phyloP scores from a whole-genome alignment of 2,113 vertebrate genomes.

The Vidua chalybeata region DNA sequence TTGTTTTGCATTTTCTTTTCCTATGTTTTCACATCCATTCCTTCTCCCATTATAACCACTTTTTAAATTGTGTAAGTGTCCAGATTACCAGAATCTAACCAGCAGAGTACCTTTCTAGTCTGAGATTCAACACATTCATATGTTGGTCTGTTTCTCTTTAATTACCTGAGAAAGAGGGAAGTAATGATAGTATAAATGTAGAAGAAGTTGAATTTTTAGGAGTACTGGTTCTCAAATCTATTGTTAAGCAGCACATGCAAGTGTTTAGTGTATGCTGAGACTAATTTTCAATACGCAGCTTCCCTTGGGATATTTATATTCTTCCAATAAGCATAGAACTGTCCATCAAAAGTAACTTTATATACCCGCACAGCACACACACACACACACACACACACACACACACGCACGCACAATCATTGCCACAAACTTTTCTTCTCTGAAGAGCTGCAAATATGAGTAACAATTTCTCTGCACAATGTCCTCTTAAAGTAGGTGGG shows the following conservation, averaged over 20 bases:
- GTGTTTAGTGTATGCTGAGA: constrained; percentile 75
- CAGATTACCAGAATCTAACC: neutral
- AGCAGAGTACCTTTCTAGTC: neutral
- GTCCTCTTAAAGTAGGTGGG: constrained; percentile 42
- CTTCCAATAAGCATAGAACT: constrained; percentile 80
- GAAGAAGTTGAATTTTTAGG: constrained; percentile 52
- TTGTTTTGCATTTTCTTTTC: neutral
- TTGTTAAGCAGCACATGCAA: constrained; percentile 70
- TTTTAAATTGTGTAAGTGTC: neutral
- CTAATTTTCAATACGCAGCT: constrained; percentile 77
- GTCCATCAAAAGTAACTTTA: constrained; percentile 80
- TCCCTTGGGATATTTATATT: constrained; percentile 82
- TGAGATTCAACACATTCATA: neutral
- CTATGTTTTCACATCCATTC: neutral
- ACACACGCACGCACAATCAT: neutral
- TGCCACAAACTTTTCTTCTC: constrained; percentile 61
- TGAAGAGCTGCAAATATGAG: constrained; percentile 63
- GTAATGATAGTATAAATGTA: constrained; percentile 24
- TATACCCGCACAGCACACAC: neutral
- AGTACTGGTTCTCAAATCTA: constrained; percentile 40
- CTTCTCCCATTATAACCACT: neutral
- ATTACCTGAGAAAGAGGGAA: constrained; percentile 28
- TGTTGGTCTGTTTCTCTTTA: neutral
- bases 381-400: neutral
- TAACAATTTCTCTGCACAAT: constrained; percentile 59